Percentiles rank a stretch among this genome's conserved stretches.
Conservation (phyloP, 2,888 invertebrate species). For the Machimus atricapillus region DNA sequence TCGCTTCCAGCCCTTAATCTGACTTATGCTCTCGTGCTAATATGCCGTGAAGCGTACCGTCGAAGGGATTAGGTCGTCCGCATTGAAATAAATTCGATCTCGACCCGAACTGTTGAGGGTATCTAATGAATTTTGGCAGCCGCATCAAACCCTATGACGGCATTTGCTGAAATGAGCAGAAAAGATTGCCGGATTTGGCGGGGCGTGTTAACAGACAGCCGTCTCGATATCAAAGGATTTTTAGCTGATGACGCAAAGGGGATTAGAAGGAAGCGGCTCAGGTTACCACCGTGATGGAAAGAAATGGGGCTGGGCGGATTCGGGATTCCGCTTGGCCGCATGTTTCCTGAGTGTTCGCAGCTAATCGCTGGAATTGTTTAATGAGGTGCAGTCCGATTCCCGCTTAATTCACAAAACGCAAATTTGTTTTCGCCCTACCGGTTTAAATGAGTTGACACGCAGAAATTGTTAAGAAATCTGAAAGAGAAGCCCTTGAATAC, state of each 20-base stretch:
- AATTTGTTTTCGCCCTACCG: neutral
- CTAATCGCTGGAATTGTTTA: neutral
- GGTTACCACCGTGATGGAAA: neutral
- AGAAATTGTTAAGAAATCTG: constrained; percentile 14
- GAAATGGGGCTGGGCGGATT: neutral
- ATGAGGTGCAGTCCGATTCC: neutral
- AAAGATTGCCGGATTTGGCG: constrained; percentile 14
- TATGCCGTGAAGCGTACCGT: constrained; percentile 29
- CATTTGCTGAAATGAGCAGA: constrained; percentile 28
- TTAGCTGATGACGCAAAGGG: neutral
- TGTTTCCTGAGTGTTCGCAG: neutral
- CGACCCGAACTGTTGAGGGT: neutral
- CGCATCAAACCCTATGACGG: constrained; percentile 8
- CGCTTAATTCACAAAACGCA: neutral
- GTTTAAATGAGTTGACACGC: neutral
- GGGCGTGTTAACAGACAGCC: constrained; percentile 18
- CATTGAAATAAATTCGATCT: constrained; percentile 35
- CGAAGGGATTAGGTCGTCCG: constrained; percentile 26
- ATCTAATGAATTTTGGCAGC: constrained; percentile 14
- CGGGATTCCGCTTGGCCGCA: neutral
- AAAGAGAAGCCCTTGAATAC: neutral
- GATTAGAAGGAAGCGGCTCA: neutral
- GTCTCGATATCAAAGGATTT: constrained; percentile 14
- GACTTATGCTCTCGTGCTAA: neutral
- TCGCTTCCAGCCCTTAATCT: neutral